These are phyloP conservation scores for Cacoxenus indagator DNA, from an alignment of 2,888 invertebrate genomes.

Conservation along the genomic window DNA sequence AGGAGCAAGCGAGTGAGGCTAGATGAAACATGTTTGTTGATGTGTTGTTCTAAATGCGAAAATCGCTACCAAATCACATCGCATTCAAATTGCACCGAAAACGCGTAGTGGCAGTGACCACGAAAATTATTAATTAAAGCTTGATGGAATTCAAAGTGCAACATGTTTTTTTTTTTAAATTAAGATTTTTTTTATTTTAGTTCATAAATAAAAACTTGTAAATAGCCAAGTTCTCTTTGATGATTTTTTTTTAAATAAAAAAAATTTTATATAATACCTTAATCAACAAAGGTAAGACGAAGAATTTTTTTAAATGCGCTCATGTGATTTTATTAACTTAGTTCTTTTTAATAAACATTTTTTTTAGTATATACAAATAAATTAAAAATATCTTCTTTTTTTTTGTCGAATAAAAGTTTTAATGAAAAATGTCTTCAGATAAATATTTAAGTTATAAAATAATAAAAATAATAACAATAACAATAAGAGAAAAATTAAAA, in stretches of 20 bases:
- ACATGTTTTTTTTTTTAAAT: not conserved
- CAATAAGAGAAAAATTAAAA: no score
- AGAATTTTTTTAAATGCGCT: not conserved
- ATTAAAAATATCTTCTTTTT: not conserved
- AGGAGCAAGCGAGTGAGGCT: constrained; percentile 50
- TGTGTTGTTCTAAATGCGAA: constrained; percentile 57
- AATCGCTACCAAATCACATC: constrained; percentile 28
- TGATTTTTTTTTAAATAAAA: not conserved
- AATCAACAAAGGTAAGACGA: not conserved
- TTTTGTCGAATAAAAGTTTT: not conserved
- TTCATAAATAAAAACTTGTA: no score
- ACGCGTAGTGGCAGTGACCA: not conserved
- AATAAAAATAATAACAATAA: not conserved
- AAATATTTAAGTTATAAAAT: not conserved
- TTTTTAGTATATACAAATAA: not conserved
- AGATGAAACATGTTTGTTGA: constrained; percentile 68
- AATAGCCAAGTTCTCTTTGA: no score
- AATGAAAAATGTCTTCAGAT: not conserved
- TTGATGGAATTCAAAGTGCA: not conserved
- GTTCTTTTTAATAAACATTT: not conserved
- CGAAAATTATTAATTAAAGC: constrained; percentile 28
- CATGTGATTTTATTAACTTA: not conserved
- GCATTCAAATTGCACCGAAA: not conserved
- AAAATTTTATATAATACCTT: not conserved
- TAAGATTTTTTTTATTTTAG: no score